A percentile compares a stretch with the other conserved stretches of the same genome.
Evolutionary conservation across 2,113 vertebrate genomes (phyloP).

Genomic region (Ciconia boyciana): DNA sequence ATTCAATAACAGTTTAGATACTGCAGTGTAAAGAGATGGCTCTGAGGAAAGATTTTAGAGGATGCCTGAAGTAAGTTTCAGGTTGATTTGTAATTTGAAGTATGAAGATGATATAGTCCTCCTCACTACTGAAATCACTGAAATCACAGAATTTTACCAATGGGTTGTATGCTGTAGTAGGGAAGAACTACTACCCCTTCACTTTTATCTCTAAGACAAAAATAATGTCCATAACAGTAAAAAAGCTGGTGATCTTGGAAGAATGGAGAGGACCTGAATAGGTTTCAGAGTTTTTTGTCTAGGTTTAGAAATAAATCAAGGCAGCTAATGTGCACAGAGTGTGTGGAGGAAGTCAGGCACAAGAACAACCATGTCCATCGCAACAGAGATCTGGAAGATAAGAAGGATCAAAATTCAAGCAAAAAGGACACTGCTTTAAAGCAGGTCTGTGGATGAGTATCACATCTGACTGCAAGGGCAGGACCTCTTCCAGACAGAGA

Average conservation of each 20-base stretch:
- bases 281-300: neutral
- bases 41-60: neutral
- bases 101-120: neutral
- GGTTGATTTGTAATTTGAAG: neutral
- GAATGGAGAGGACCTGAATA: neutral
- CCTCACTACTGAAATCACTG: neutral
- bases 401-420: neutral
- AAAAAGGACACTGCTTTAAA: neutral
- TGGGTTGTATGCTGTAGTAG: neutral
- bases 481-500: neutral
- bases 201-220: neutral
- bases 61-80: neutral
- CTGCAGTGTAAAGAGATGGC: neutral
- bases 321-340: neutral
- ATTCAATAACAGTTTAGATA: conserved; percentile 2
- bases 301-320: conserved; percentile 20
- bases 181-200: neutral
- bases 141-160: neutral
- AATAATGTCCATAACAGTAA: neutral
- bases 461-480: neutral
- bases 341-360: neutral
- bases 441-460: neutral
- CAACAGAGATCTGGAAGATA: neutral
- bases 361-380: neutral
- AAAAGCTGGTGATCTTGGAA: neutral